Base-by-base conservation (phyloP, 2,888 invertebrate species). In the Chalcis sispes region DNA sequence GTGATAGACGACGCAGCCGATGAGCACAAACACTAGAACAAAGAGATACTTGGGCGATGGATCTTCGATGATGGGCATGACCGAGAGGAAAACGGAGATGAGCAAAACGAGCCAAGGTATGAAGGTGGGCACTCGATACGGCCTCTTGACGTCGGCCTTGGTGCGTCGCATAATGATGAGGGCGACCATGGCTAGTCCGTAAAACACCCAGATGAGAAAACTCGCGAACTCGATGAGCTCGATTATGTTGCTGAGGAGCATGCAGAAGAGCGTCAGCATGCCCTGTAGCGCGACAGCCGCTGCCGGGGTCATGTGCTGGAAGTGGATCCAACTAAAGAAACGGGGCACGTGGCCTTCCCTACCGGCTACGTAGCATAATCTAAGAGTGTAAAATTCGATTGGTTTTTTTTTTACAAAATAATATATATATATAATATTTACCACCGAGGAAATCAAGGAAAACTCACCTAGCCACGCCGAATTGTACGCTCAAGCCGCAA, bases 181-280 rank as follows among this genome's bases (percentile, higher is more conserved):
- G 0, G 95, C 93, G 0, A 94, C 91, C 94, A 96, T 95, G 0
- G 95, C 95, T 0, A 93, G 88, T 0, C 95, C 96, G 86, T 96
- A 96, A 89, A 95, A 95, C 77, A 95, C 92, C 96, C 96, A 96
- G 25, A 95, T 93, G 78, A 96, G 92, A 90, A 96, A 96, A 86
- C 95, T 95, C 54, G 95, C 95, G 86, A 96, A 95, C 83, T 95
- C 94, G 80, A 96, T 96, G 15, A 96, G 90, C 1, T 92, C 92
- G 62, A 91, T 90, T 74, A 96, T 95, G 87, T 95, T 92, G 71
- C 95, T 95, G 29, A 93, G 90, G 58, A 93, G 83, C 64, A 96
- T 93, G 87, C 95, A 95, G 56, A 93, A 81, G 48, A 94, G 89
- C 0, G 95, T 91, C n/a, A 95, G 89, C 25, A 94, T 29, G 13